phyloP scores from a whole-genome alignment of 2,113 vertebrate genomes.

The Halcyon senegalensis region DNA sequence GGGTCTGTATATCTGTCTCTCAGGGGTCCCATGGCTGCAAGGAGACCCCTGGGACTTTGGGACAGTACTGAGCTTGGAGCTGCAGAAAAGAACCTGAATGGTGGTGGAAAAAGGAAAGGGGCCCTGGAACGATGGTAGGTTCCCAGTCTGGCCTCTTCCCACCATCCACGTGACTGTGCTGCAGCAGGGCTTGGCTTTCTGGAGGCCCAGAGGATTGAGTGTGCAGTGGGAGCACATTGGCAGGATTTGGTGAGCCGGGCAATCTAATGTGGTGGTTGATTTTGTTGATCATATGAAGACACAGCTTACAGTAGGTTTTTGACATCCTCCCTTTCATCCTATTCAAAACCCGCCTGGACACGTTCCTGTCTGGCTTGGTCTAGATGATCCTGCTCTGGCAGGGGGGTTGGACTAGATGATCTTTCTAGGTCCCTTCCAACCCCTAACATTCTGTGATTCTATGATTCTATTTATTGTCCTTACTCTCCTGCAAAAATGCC shows the following conservation, averaged over 20 bases:
- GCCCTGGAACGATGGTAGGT: neutral
- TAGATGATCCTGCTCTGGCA: too few species aligned
- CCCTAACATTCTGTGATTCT: too few species aligned
- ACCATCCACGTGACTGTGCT: neutral
- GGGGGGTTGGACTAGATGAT: too few species aligned
- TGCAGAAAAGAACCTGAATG: neutral
- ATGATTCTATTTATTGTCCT: neutral
- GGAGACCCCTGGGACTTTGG: neutral
- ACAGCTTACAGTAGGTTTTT: neutral
- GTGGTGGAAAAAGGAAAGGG: neutral
- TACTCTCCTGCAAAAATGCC: neutral
- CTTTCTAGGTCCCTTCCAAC: too few species aligned
- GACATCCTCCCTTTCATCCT: neutral
- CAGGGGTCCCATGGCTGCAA: neutral
- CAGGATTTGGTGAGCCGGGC: rapidly evolving
- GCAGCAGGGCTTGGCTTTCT: neutral
- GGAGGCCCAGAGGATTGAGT: rapidly evolving
- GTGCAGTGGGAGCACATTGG: too few species aligned
- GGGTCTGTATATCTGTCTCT: neutral
- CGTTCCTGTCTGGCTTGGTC: too few species aligned
- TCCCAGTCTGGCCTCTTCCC: neutral
- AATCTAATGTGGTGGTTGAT: rapidly evolving
- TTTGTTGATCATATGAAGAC: neutral
- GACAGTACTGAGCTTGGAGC: neutral
- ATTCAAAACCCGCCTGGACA: too few species aligned